These are phyloP conservation scores for Paratrypauchen microcephalus DNA, from an alignment of 2,797 vertebrate species.

Conservation along the genomic window DNA sequence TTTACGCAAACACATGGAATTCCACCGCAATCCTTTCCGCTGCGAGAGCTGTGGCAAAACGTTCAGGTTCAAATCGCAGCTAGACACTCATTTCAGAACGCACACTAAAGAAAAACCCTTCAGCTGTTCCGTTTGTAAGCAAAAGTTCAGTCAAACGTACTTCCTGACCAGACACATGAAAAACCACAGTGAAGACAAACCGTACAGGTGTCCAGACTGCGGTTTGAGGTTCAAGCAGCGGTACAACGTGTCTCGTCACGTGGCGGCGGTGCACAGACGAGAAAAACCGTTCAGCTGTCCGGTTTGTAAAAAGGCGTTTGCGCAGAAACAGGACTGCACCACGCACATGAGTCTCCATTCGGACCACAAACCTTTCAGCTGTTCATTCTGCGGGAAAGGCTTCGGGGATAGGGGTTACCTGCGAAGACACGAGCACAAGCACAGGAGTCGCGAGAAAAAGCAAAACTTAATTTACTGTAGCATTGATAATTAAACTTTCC, in stretches of 20 bases:
- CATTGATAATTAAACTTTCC: not conserved
- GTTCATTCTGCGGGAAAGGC: not conserved
- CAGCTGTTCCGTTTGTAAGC: not conserved
- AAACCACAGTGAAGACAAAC: not conserved
- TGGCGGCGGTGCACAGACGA: not conserved
- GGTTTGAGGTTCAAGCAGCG: not conserved
- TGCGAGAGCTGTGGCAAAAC: not conserved
- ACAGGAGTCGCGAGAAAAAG: not conserved
- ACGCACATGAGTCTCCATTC: not conserved
- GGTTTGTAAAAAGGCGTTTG: not conserved
- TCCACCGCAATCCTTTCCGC: not conserved
- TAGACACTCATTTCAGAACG: not conserved
- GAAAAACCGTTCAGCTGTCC: not conserved
- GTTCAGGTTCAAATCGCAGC: not conserved
- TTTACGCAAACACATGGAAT: not conserved
- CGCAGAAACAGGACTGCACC: not conserved
- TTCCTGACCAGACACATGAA: not conserved
- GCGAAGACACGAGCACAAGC: not conserved
- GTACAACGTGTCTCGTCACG: not conserved
- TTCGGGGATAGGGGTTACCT: not conserved
- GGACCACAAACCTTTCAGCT: not conserved
- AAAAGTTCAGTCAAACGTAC: not conserved
- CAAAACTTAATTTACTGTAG: not conserved
- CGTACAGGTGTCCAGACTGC: not conserved
- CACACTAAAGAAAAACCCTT: constrained; percentile 1